Evolutionary conservation across 92 coral and sea anemone genomes (phyloP), one percentile per base, ranked within the genome.

Genomic region (Heteractis magnifica): DNA sequence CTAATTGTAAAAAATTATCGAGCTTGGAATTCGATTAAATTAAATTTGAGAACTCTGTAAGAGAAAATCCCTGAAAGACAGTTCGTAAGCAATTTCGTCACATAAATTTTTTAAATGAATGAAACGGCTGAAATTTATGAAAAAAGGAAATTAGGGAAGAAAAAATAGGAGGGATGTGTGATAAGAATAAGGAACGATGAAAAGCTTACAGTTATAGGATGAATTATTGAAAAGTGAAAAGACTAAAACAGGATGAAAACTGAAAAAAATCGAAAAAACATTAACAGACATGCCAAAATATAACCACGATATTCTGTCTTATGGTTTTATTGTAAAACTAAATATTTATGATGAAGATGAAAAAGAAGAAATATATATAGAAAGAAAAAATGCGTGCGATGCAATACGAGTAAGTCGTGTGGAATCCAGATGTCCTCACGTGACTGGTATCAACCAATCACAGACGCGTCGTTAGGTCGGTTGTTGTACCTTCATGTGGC

Each of bases 361-460:
- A 11, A 76, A 76, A 50, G 21, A 52, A 49, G 49, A 4, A 16
- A 75, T 34, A 75, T 19, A 51, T 2, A 51, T 51, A 51, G 41
- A 41, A 72, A 52, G 34, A 34, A 72, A 34, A 12, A 0, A 34
- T 11, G 51, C 6, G 10, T 9, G 48, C 75, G 50, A 41, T 3
- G 53, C 9, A 77, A 77, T 19, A 53, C 82, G 90, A 87, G 86
- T 84, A 82, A 88, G 71, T 83, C 74, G 78, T 52, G 76, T 73
- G 89, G 91, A 84, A 88, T 88, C 56, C 70, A 60, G 21, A 5
- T 65, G 70, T 15, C 13, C 49, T 86, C 90, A 89, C 92, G 82
- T 89, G 92, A 58, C 23, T 7, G 5, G 21, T 71, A n/a, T 62
- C 52, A 84, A 56, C 92, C 92, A 86, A 86, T 89, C 84, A 83